phyloP scores from a whole-genome alignment of 2,888 invertebrate genomes.

The Pandemis cinnamomeana region DNA sequence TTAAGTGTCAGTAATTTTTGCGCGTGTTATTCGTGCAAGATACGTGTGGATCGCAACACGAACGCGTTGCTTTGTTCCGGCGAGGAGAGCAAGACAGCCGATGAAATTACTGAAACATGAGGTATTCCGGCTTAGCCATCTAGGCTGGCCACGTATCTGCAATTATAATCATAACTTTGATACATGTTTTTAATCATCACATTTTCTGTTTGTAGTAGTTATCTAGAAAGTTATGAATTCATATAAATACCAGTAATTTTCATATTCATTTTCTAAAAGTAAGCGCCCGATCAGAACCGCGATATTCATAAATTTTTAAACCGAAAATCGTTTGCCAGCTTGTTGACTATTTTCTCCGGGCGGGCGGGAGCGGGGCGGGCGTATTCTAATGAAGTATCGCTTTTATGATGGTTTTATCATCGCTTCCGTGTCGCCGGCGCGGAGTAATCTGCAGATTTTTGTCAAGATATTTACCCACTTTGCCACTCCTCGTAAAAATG shows the following conservation, averaged over 20 bases:
- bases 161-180: too few species aligned
- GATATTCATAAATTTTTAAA: slow-evolving; percentile 33
- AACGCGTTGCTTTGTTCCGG: too few species aligned
- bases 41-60: too few species aligned
- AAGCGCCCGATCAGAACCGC: slow-evolving; percentile 3
- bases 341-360: slow-evolving; percentile 31
- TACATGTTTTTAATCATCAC: too few species aligned
- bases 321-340: slow-evolving; percentile 12
- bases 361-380: slow-evolving; percentile 4
- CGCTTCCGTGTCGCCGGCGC: slow-evolving; percentile 27
- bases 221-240: not conserved
- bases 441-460: slow-evolving; percentile 23
- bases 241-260: not conserved
- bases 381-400: slow-evolving; percentile 40
- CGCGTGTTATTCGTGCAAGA: too few species aligned
- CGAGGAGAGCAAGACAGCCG: too few species aligned
- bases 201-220: not conserved
- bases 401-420: slow-evolving; percentile 38
- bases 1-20: too few species aligned
- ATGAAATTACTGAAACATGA: too few species aligned
- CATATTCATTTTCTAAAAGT: not conserved
- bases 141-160: too few species aligned
- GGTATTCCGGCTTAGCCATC: too few species aligned
- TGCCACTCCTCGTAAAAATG: slow-evolving; percentile 23
- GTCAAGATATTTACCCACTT: slow-evolving; percentile 12